Conservation (phyloP, 1,140 invertebrate genomes). For the Drosophila trapezifrons region DNA sequence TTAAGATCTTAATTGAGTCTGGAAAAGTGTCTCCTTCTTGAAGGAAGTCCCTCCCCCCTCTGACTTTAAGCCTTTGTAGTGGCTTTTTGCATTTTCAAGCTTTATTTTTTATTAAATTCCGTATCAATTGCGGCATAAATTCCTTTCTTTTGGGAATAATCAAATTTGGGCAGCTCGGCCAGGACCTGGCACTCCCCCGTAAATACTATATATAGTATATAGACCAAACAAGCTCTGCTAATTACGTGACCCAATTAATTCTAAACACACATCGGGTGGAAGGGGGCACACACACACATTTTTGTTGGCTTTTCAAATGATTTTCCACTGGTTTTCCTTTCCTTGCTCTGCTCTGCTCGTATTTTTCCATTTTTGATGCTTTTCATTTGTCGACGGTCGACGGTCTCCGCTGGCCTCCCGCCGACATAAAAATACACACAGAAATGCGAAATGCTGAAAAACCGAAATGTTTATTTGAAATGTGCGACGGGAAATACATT, state of each 20-base stretch:
- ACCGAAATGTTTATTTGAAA: conserved; percentile 78
- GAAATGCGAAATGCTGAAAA: conserved; percentile 37
- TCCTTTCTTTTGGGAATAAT: conserved; percentile 13
- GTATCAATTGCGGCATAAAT: conserved; percentile 12
- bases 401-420: not conserved
- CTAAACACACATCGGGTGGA: conserved; percentile 59
- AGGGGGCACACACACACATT: conserved; percentile 11
- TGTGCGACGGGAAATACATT: conserved; percentile 77
- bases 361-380: conserved; percentile 42
- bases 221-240: conserved; percentile 70
- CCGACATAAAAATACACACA: conserved; percentile 25
- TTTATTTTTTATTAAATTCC: conserved; percentile 18
- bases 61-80: conserved; percentile 6
- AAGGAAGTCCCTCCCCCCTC: too few relatives aligned
- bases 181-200: not conserved
- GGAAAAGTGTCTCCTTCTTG: too few relatives aligned
- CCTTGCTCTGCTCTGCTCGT: too few relatives aligned
- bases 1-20: not conserved
- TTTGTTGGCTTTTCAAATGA: conserved; percentile 63
- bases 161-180: conserved; percentile 20
- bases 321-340: conserved; percentile 30
- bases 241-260: conserved; percentile 81
- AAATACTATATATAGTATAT: conserved; percentile 9
- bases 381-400: conserved; percentile 35
- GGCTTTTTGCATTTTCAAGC: not conserved